Evolutionary conservation across 2,797 vertebrate species (phyloP), one percentile per base, ranked within the genome.

Genomic region (Catharus ustulatus): DNA sequence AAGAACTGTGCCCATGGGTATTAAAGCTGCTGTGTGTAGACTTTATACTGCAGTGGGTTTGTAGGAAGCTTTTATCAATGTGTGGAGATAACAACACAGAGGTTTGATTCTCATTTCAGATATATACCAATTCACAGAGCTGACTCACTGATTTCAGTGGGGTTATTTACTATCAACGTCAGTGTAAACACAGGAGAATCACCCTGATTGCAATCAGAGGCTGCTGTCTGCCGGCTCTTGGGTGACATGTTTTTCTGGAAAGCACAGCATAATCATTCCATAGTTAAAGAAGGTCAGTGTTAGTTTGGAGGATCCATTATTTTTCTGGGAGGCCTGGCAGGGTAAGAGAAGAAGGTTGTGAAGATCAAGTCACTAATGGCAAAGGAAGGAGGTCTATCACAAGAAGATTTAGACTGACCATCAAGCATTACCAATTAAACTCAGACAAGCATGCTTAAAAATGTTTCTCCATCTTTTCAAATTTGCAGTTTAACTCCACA

Each of bases 101-200:
- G 59, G 6, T 49, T 45, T 79, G 71, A 87, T 87, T 92, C 68
- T 87, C 64, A 66, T 87, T 92, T 92, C 51, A 93, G 89, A 83
- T 86, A 63, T 27, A 32, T 20, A 61, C 20, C 54, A 74, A 26
- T 36, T 34, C 64, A 51, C 46, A 24, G 55, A 48, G 46, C 21
- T 85, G 74, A 68, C 61, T 91, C 64, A 63, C 58, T 72, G 84
- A 49, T 43, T 85, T 80, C 89, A 61, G 30, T 61, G 81, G 54
- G 59, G 34, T 84, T 94, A 69, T 87, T 95, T 91, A 83, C 73
- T 55, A 15, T 30, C 16, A 6, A 40, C 66, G 67, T 42, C 73
- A 67, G 23, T 12, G 26, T 93, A 88, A 93, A 89, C 79, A 78
- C 34, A 75, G 67, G 61, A 91, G 69, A 78, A 61, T 73, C 29